Evolutionary conservation across 2,797 vertebrate genomes (phyloP), one percentile per base, ranked within the genome.

Genomic region (Manis crassicaudata): DNA sequence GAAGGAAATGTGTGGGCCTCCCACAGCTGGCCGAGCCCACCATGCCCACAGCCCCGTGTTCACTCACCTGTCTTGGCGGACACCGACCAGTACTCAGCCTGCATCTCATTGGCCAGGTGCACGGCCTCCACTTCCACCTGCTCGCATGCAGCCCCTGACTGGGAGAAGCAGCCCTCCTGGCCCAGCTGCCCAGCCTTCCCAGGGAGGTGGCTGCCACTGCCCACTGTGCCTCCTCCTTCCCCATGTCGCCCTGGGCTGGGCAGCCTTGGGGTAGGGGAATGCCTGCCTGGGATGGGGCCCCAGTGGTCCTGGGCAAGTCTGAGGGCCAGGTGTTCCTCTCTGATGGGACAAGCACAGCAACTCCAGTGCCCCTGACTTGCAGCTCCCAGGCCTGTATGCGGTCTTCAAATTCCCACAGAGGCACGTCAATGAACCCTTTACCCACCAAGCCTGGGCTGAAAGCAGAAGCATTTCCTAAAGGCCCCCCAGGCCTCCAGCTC

Each of bases 61-160:
- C 35, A 96, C 97, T 96, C 94, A 99, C 99, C 99, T 40, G 99
- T 99, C 98, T 99, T 99, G 93, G 99, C 98, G 0, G 99, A 99
- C 91, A 99, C 99, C 0, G 99, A 99, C 99, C 99, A 99, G 97
- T 99, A 99, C 95, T 99, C 99, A 0, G 99, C 99, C 20, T 98
- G 98, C 98, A 99, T 99, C 93, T 99, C 98, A 3, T 97, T 97
- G 88, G 99, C 99, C 94, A 99, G 98, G 76, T 95, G 98, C 90
- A 99, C 96, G 4, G 99, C 99, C 29, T 99, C 99, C 16, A 92
- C 97, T 96, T 99, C 99, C 1, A 98, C 99, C 97, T 98, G 98
- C 68, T 98, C 97, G 72, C 99, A 99, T 54, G 99, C 99, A 5
- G 99, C 99, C 92, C 90, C 95, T 82, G 99, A 98, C 99, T 99